These are phyloP conservation scores for Scopus umbretta DNA, from an alignment of 2,113 vertebrate genomes.

Conservation along the genomic window DNA sequence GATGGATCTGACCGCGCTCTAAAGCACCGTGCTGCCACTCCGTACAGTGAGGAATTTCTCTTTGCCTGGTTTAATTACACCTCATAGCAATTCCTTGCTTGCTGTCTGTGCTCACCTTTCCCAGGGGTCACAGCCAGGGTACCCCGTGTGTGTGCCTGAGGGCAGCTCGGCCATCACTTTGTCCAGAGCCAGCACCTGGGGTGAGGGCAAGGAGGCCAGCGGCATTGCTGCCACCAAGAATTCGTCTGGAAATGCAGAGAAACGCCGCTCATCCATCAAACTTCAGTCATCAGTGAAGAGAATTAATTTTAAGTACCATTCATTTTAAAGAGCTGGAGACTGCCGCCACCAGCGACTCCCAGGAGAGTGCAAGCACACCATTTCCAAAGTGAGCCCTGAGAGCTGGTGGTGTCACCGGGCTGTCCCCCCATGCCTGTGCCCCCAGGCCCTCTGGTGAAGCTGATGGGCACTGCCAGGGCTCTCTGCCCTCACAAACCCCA, in stretches of 20 bases:
- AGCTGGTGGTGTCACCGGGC: neutral
- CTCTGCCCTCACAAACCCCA: neutral
- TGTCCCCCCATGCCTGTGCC: neutral
- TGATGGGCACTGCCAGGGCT: rapidly evolving
- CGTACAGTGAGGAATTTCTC: neutral
- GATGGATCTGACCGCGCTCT: neutral
- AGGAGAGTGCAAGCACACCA: neutral
- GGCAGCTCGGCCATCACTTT: neutral
- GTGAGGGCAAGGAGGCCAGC: neutral
- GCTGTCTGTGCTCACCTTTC: neutral
- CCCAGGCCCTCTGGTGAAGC: neutral
- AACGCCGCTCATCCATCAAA: neutral
- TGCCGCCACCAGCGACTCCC: neutral
- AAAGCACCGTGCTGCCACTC: neutral
- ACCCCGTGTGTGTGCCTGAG: neutral
- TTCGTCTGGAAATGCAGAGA: neutral
- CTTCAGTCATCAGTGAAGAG: neutral
- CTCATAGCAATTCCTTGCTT: neutral
- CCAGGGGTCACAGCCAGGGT: neutral
- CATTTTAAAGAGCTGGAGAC: neutral
- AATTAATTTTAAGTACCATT: slow-evolving; percentile 36
- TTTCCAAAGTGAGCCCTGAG: neutral
- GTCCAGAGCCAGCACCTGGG: rapidly evolving
- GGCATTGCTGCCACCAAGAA: neutral
- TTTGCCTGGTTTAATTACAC: neutral